Percentiles rank a stretch among this genome's conserved stretches.
Evolutionary conservation across 2,797 vertebrate species (phyloP).

Genomic region (Coccyzus lansbergi): DNA sequence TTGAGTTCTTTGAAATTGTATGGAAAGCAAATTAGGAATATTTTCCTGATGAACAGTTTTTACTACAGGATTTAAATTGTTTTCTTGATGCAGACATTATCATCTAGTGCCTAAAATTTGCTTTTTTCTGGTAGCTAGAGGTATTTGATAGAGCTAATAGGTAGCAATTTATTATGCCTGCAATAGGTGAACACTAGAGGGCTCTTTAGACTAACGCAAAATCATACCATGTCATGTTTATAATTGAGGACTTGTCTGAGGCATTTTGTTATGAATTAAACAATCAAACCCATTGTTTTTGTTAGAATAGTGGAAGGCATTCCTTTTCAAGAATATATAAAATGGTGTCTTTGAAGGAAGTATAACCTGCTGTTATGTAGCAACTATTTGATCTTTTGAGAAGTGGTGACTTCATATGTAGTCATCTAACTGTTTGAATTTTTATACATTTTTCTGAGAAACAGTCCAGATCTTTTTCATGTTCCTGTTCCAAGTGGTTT

Average conservation of each 20-base stretch:
- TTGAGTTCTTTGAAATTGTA: background rate
- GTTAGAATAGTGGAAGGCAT: background rate
- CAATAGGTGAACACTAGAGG: constrained; percentile 66
- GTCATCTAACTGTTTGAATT: background rate
- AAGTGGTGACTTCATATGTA: background rate
- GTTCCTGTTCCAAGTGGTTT: background rate
- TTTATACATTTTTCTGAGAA: constrained; percentile 48
- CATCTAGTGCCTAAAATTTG: background rate
- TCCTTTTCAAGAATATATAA: background rate
- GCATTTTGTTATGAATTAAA: background rate
- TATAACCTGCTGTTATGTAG: background rate
- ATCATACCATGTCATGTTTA: background rate
- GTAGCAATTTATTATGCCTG: background rate
- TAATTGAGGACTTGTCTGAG: background rate
- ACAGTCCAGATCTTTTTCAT: constrained; percentile 8
- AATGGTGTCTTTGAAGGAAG: background rate
- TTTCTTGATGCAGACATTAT: background rate
- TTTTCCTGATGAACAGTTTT: background rate
- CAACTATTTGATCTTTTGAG: background rate
- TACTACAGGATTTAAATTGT: background rate
- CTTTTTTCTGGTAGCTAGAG: background rate
- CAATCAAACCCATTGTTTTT: background rate
- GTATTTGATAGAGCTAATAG: background rate
- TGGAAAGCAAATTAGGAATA: background rate
- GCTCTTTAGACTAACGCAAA: constrained; percentile 60